A percentile compares a stretch with the other conserved stretches of the same genome.
These are phyloP conservation scores for Drosophila mimica DNA, from an alignment of 2,888 invertebrate species.

Conservation along the genomic window DNA sequence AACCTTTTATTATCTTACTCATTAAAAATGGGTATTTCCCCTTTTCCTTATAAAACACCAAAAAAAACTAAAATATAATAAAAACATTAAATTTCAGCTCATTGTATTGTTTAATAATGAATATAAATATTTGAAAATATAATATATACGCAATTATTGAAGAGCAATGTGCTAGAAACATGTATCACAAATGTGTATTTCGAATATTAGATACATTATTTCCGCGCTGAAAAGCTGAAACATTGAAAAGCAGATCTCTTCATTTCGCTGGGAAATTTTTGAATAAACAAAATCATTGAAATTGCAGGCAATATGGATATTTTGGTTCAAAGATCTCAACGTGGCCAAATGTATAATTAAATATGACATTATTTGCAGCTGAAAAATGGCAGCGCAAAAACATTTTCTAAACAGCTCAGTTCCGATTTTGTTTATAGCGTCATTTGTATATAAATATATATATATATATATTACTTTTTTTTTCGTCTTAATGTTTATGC, in stretches of 20 bases:
- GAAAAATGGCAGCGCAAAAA: constrained; percentile 36
- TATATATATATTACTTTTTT: background rate
- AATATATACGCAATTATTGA: background rate
- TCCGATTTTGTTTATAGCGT: constrained; percentile 45
- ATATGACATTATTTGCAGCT: constrained; percentile 60
- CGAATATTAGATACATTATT: constrained; percentile 10
- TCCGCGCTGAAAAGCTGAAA: constrained; percentile 31
- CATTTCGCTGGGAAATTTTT: constrained; percentile 20
- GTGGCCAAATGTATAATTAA: constrained; percentile 47
- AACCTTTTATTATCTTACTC: background rate
- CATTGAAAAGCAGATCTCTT: constrained; percentile 21
- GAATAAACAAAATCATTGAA: constrained; percentile 32
- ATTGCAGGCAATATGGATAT: constrained; percentile 24
- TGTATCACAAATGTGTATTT: background rate
- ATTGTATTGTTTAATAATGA: background rate
- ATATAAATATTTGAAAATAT: background rate
- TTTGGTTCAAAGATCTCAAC: constrained; percentile 7
- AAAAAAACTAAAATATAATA: background rate
- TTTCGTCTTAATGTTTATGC: constrained; percentile 9
- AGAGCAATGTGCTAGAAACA: background rate
- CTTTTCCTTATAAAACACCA: background rate
- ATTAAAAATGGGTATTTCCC: background rate
- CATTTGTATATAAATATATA: constrained; percentile 1
- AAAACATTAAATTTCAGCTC: background rate
- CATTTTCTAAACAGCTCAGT: constrained; percentile 39